A percentile compares a stretch with the other conserved stretches of the same genome.
Conservation (phyloP, 2,888 invertebrate species). For the Cephus nigrinus region DNA sequence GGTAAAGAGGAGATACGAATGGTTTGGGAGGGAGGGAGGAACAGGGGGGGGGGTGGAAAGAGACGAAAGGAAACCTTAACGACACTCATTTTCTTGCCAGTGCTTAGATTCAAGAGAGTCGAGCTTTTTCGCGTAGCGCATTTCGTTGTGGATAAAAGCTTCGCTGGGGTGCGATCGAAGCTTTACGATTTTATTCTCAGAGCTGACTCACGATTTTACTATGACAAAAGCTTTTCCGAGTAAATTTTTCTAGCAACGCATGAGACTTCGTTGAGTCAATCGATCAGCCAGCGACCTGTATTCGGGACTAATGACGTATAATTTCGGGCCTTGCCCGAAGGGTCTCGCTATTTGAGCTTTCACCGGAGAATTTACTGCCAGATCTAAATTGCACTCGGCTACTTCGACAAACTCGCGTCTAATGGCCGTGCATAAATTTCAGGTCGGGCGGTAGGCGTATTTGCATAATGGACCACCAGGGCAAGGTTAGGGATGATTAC, state of each 20-base stretch:
- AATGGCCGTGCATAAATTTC: conserved; percentile 7
- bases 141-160: not conserved
- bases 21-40: not conserved
- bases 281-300: not conserved
- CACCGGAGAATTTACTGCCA: not conserved
- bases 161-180: not conserved
- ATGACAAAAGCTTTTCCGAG: not conserved
- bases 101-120: not conserved
- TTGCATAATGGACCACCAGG: conserved; percentile 38
- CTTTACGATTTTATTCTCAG: not conserved
- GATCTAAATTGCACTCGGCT: not conserved
- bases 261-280: not conserved
- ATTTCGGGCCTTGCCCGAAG: not conserved
- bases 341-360: not conserved
- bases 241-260: not conserved
- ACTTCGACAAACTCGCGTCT: conserved; percentile 1
- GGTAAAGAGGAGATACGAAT: not conserved
- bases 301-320: not conserved
- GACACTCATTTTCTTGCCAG: not conserved
- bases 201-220: not conserved
- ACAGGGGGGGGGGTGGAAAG: too few relatives aligned
- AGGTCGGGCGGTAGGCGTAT: conserved; percentile 16
- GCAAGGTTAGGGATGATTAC: not conserved
- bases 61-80: not conserved
- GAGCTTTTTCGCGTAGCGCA: not conserved